Base-by-base conservation (phyloP, 2,797 vertebrate species). In the Leucoraja ocellata region DNA sequence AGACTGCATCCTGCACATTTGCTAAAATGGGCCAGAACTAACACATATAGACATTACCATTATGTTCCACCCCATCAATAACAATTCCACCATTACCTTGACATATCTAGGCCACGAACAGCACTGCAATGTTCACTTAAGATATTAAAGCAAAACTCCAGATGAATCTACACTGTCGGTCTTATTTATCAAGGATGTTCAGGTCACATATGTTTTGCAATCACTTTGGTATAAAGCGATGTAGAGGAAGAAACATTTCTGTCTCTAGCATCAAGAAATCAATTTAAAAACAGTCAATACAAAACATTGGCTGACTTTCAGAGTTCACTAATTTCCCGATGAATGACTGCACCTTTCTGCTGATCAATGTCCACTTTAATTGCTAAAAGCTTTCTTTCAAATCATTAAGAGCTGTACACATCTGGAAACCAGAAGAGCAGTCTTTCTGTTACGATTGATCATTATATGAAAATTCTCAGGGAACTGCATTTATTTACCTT, bases 261-360 rank as follows among this genome's bases (percentile, higher is more conserved):
- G 90, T 71, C 65, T 91, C 71, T 91, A 28, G 68, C 18, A 73
- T 74, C 36, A 91, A 25, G 11, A 92, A 92, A 92, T 92, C 90
- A 76, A 58, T 76, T 76, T 7, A n/a, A 91, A 71, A 76, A n/a
- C 65, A 54, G 46, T 74, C 90, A 74, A 39, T 73, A 46, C 13
- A 23, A 46, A 8, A 11, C 23, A 9, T 71, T 91, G 90, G 23
- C 1, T 39, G 39, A 58, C 39, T 76, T 46, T 54, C 13, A 73
- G 14, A 76, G 21, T 76, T 92, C 10, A 76, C 36, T 25, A 74
- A 91, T 91, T 74, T 73, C 11, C 68, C 39, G 25, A 46, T 46
- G 36, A 80, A 80, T 80, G 68, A 71, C 8, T 73, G 11, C 21
- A 74, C 23, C 36, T 74, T 28, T 54, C 46, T 76, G 46, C 23